phyloP scores from a whole-genome alignment of 1,140 invertebrate species.

The Eurosta solidaginis region DNA sequence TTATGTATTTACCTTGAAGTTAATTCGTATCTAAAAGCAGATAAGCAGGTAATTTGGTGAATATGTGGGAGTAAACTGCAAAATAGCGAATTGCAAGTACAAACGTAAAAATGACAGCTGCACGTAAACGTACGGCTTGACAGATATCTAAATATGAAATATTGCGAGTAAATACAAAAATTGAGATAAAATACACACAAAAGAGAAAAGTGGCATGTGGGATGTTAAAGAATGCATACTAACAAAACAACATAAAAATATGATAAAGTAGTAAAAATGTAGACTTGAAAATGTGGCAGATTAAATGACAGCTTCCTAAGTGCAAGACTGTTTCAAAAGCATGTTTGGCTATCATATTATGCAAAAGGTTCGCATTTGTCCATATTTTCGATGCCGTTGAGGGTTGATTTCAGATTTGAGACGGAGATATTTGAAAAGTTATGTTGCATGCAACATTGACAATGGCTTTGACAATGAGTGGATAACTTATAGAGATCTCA shows the following conservation, averaged over 20 bases:
- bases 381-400: no score
- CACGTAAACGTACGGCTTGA: slow-evolving; percentile 4
- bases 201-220: background rate
- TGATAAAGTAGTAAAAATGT: background rate
- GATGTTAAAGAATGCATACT: background rate
- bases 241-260: background rate
- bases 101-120: slow-evolving; percentile 20
- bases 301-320: background rate
- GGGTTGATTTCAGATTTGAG: background rate
- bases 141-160: background rate
- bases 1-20: background rate
- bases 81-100: background rate
- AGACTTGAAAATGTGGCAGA: background rate
- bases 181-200: background rate
- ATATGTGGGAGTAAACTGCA: background rate
- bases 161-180: background rate
- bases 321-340: background rate
- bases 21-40: background rate
- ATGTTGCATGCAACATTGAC: background rate
- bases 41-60: slow-evolving; percentile 13
- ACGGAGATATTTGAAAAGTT: background rate
- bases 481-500: no score
- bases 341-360: no score
- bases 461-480: background rate
- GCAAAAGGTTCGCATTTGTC: no score